Conservation (phyloP, 2,888 invertebrate genomes). For the Agonopterix alstromeriana region DNA sequence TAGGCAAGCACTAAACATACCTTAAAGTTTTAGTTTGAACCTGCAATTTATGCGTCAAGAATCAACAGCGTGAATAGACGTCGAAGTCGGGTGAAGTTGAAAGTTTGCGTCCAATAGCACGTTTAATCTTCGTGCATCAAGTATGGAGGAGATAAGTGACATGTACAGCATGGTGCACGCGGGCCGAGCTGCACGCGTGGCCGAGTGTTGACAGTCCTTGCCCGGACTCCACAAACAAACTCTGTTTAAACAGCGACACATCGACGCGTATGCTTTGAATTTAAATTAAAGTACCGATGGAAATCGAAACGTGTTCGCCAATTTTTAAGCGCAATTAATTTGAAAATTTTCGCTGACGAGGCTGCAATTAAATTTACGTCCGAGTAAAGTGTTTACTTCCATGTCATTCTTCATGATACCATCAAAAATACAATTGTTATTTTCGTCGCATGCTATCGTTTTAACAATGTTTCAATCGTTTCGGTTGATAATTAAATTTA, state of each 20-base stretch:
- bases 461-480: not conserved
- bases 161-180: constrained; percentile 13
- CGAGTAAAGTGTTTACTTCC: constrained; percentile 3
- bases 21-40: no score
- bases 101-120: no score
- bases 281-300: constrained; percentile 53
- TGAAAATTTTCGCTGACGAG: constrained; percentile 6
- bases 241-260: constrained; percentile 62
- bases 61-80: not conserved
- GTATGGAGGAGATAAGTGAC: not conserved
- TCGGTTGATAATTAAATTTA: constrained; percentile 27
- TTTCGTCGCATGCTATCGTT: constrained; percentile 12
- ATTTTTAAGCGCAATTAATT: constrained; percentile 37
- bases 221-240: constrained; percentile 41
- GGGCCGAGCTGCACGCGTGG: constrained; percentile 24
- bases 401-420: constrained; percentile 2
- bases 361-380: constrained; percentile 5
- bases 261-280: constrained; percentile 58
- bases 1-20: no score
- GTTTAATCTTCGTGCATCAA: not conserved
- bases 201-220: constrained; percentile 43
- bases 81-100: no score
- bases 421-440: not conserved
- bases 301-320: constrained; percentile 46
- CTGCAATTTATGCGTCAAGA: not conserved